Percentiles rank a stretch among this genome's conserved stretches.
Evolutionary conservation across 2,113 vertebrate genomes (phyloP).

Genomic region (Pseudorectes ferrugineus): DNA sequence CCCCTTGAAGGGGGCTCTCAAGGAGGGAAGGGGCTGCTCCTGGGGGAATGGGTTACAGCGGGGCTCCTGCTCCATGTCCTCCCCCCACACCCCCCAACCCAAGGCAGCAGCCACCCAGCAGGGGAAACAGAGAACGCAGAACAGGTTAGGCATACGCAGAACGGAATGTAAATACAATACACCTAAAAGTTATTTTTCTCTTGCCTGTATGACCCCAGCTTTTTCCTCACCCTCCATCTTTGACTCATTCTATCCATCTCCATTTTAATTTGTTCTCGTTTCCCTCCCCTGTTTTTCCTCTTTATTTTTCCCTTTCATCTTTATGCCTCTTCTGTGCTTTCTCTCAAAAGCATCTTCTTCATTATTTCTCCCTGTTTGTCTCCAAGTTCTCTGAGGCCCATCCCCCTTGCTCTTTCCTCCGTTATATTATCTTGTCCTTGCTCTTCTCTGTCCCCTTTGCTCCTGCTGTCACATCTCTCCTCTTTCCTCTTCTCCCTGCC

Average conservation of each 20-base stretch:
- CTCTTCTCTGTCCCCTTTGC: neutral
- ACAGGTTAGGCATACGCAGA: neutral
- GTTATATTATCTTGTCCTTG: neutral
- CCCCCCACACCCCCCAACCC: neutral
- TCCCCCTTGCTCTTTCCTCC: neutral
- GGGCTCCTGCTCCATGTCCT: neutral
- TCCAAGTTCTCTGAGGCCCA: neutral
- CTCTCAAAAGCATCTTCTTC: conserved; percentile 45
- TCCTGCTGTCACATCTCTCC: neutral
- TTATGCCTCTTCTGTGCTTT: conserved; percentile 6
- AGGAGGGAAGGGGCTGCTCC: neutral
- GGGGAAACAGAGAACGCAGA: neutral
- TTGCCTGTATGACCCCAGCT: neutral
- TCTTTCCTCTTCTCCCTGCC: neutral
- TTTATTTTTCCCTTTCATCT: conserved; percentile 56
- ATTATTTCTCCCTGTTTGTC: conserved; percentile 7
- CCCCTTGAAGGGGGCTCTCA: neutral
- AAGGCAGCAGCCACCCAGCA: neutral
- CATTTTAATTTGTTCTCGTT: conserved; percentile 41
- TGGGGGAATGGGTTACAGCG: fast-evolving
- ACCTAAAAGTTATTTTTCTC: conserved; percentile 16
- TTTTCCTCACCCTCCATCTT: conserved; percentile 35
- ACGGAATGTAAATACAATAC: neutral
- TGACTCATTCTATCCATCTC: conserved; percentile 61
- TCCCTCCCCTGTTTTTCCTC: neutral